Percentiles rank a stretch among this genome's conserved stretches.
These are phyloP conservation scores for Cyanocitta stelleri DNA, from an alignment of 2,113 vertebrate species.

Conservation along the genomic window DNA sequence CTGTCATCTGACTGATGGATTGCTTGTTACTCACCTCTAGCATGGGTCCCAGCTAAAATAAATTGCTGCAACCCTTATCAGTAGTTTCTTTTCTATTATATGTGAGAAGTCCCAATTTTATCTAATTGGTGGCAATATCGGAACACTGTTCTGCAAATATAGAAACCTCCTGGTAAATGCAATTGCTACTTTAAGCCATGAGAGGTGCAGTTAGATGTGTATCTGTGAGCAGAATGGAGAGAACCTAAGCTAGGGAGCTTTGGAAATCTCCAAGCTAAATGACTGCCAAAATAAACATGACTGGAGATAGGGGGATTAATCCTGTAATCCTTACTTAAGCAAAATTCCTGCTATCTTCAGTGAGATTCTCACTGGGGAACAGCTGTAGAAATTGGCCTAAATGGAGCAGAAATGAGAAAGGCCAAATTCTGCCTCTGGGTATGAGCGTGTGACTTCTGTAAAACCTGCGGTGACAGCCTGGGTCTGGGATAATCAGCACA, in stretches of 20 bases:
- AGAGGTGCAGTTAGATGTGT: neutral
- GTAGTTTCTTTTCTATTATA: neutral
- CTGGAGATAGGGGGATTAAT: slow-evolving; percentile 39
- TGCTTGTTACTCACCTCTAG: slow-evolving; percentile 9
- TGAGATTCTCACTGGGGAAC: neutral
- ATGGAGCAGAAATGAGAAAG: neutral
- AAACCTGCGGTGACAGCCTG: neutral
- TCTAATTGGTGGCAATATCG: slow-evolving; percentile 20
- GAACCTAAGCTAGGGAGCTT: neutral
- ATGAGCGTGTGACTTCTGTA: neutral
- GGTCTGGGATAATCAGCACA: neutral
- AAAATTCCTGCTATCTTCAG: slow-evolving; percentile 37
- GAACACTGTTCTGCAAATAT: neutral
- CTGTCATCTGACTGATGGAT: neutral
- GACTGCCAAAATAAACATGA: slow-evolving; percentile 43
- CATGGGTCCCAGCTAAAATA: neutral
- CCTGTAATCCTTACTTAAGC: slow-evolving; percentile 40
- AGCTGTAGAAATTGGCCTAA: slow-evolving; percentile 45
- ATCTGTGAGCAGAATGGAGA: neutral
- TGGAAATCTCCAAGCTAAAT: neutral
- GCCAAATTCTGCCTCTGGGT: neutral
- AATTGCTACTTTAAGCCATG: neutral
- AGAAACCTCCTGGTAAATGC: neutral
- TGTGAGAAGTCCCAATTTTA: neutral
- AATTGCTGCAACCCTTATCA: slow-evolving; percentile 14